Evolutionary conservation across 1,140 invertebrate species (phyloP), one percentile per base, ranked within the genome.

Genomic region (Drosophila bipectinata): DNA sequence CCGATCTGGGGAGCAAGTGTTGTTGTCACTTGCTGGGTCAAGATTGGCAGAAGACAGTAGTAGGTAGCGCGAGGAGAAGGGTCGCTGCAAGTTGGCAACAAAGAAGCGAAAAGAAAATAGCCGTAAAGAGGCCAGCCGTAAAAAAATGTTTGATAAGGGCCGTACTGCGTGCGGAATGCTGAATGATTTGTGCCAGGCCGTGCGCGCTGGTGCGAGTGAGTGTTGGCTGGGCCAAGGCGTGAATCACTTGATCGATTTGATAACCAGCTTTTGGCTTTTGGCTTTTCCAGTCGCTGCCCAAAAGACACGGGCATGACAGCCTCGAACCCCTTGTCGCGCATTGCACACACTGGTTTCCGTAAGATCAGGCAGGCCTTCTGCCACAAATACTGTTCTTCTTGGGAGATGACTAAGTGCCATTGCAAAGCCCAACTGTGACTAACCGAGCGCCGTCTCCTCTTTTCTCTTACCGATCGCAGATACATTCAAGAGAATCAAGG

Each of bases 241-340:
- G 72, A 75, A 59, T 75, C 72, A 75, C 55, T 75, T 75, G 54
- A 67, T 75, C 72, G 60, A 74, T 75, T 75, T 75, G 66, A 69
- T 69, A 67, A 63, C 48, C 63, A 41, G 34, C 49, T 67, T 63
- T 53, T 7, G 32, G 32, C 2, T 21, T 21, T 21, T 66, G 45
- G 59, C 62, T 63, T 49, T 61, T 63, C 26, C 26, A 28, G 26
- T 28, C 26, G 26, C 34, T 37, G 32, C 32, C 8, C 32, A 32
- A 32, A 8, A 32, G 32, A 32, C 32, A 32, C 32, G 32, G 32
- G 39, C 39, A 41, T 15, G 39, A 41, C 39, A 41, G 39, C 12
- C 39, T 10, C 14, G n/a, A 14, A 15, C 37, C 39, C n/a, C 39
- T 32, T 32, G 32, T 3, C 32, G 3, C 8, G 8, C 32, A 34